Evolutionary conservation across 1,140 invertebrate genomes (phyloP), one percentile per base, ranked within the genome.

Genomic region (Cydia pomonella): DNA sequence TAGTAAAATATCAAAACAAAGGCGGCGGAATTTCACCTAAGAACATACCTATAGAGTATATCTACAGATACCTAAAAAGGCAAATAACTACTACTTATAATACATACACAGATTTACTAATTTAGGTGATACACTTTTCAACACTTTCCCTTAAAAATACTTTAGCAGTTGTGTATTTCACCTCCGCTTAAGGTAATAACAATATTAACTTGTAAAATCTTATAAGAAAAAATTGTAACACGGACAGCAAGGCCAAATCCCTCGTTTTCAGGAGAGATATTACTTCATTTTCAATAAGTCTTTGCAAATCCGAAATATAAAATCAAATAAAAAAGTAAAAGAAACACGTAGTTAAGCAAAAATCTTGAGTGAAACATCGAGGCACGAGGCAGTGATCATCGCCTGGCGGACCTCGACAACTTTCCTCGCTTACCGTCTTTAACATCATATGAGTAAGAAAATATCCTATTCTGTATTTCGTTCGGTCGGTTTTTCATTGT

Each of bases 231-330:
- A 12, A 23, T 59, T 10, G 16, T 18, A 59, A 59, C 10, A 21
- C 18, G n/a, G 21, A 7, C 1, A 59, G 18, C 2, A 9, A 59
- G 21, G 21, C 12, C 6, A 23, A 59, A n/a, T 50, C n/a, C 13
- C 5, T 59, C 18, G 50, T n/a, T 21, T 59, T 59, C 50, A 10
- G 21, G n/a, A 23, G 3, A 23, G 50, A 59, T 59, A 59, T 59
- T 59, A 59, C 53, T 59, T 23, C 23, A 23, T 59, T 59, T 59
- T 59, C 53, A 59, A 59, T 59, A 59, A 59, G 21, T 21, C 53
- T 23, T 59, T 59, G 21, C 2, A 21, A 23, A 59, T 59, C 9
- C 50, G 50, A 47, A 47, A 53, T 18, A n/a, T n/a, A 53, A 12
- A 59, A 23, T 2, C 18, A 21, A 59, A 59, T 21, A 21, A 23